Evolutionary conservation across 2,888 invertebrate species (phyloP).

Genomic region (Pseudeuparius sepicola): DNA sequence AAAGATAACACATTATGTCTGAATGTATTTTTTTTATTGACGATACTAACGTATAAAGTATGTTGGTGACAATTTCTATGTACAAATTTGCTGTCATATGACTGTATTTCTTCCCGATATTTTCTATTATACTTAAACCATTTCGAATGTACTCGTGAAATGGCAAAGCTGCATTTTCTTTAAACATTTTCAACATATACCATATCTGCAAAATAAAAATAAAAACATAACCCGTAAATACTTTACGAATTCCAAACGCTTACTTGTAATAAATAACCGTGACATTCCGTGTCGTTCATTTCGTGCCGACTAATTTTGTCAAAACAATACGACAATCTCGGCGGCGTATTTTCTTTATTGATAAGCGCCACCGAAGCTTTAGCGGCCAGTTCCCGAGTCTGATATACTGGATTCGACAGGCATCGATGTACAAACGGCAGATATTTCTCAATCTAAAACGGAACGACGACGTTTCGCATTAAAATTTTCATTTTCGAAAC

Average conservation of each 20-base stretch:
- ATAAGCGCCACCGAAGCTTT: conserved; percentile 56
- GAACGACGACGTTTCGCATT: too few relatives aligned
- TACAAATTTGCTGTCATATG: conserved; percentile 32
- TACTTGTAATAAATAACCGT: conserved; percentile 60
- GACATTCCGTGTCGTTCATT: conserved; percentile 48
- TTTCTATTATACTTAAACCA: too few relatives aligned
- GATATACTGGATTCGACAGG: conserved; percentile 53
- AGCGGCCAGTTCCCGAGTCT: conserved; percentile 64
- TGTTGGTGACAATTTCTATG: conserved; percentile 31
- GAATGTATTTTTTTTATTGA: background rate
- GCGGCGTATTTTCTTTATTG: conserved; percentile 31
- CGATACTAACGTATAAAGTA: conserved; percentile 28
- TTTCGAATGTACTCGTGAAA: too few relatives aligned
- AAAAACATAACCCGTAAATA: too few relatives aligned
- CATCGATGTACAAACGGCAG: conserved; percentile 55
- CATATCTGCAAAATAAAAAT: too few relatives aligned
- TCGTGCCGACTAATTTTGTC: conserved; percentile 22
- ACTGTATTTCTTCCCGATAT: conserved; percentile 27
- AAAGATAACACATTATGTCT: background rate
- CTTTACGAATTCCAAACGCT: conserved; percentile 22
- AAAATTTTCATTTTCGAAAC: too few relatives aligned
- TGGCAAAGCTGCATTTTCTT: too few relatives aligned
- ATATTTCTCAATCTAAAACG: conserved; percentile 51
- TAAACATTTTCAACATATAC: too few relatives aligned
- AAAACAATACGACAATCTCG: conserved; percentile 29